phyloP scores from a whole-genome alignment of 1,140 invertebrate species.

The Drosophila dunni region DNA sequence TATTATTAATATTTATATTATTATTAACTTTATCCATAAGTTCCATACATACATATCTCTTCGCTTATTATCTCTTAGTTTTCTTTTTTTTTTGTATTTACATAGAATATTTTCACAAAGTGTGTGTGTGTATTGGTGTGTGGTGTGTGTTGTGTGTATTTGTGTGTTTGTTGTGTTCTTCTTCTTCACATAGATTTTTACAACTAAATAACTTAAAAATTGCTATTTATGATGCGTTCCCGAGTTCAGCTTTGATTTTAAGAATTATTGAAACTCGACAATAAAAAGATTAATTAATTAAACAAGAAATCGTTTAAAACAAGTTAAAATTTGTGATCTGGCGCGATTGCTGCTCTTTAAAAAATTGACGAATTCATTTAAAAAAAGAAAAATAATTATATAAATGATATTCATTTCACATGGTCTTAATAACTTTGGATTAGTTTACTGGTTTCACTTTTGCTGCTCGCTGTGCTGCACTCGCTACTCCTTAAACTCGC shows the following conservation, averaged over 20 bases:
- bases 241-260: conserved; percentile 20
- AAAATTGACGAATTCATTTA: conserved; percentile 51
- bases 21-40: conserved; percentile 34
- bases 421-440: conserved; percentile 61
- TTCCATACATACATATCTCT: conserved; percentile 32
- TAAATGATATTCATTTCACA: conserved; percentile 51
- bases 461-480: conserved; percentile 1
- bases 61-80: conserved; percentile 26
- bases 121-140: conserved; percentile 19
- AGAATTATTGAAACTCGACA: conserved; percentile 12
- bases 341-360: conserved; percentile 33
- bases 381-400: conserved; percentile 30
- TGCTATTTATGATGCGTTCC: conserved; percentile 18
- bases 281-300: conserved; percentile 9
- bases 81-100: conserved; percentile 57
- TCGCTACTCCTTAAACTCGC: conserved; percentile 35
- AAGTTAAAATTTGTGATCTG: conserved; percentile 59
- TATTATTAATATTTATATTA: conserved; percentile 35
- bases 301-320: conserved; percentile 63
- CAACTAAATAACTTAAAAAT: conserved; percentile 79
- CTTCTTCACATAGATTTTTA: conserved; percentile 33
- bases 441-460: conserved; percentile 22
- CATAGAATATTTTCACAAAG: conserved; percentile 51
- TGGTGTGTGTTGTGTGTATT: conserved; percentile 33
- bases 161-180: conserved; percentile 29